Evolutionary conservation across 2,888 invertebrate genomes (phyloP), one percentile per base, ranked within the genome.

Genomic region (Abrostola triplasia): DNA sequence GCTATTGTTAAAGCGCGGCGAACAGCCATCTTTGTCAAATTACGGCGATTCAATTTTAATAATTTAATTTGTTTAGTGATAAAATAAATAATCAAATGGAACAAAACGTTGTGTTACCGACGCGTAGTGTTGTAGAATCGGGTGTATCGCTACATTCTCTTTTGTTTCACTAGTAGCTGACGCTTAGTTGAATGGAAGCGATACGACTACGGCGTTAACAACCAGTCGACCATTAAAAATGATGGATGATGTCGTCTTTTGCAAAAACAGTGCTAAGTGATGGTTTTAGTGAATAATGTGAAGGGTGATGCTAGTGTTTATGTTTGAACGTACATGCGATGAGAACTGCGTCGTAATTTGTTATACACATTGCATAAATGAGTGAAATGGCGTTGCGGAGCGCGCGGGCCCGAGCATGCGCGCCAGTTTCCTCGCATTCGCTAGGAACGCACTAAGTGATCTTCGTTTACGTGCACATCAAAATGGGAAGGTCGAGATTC

Each of bases 401-500:
- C 92, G 94, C 94, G 94, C 94, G 93, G 93, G 90, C 92, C 91
- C 89, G 91, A 91, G 94, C 94, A 94, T 94, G 94, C 94, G 94
- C 94, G 93, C 93, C 91, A 93, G 93, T 94, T 92, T 91, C 90
- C 86, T 90, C 84, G 89, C 91, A 84, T 84, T 90, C 88, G 87
- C 92, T 91, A 85, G 92, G 90, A 93, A 91, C 93, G 91, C 92
- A 94, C 92, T 95, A 90, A 95, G 89, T 92, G 93, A 92, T 89
- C 90, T 93, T 94, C 95, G 95, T 94, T 93, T 92, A 92, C 90
- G 90, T 92, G 92, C 86, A 90, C 84, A 93, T 91, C 95, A 96
- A 95, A 95, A 97, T 97, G 97, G 97, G 96, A 95, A 96, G 96
- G 95, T 96, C 96, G 93, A 97, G 97, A 96, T 97, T 97, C 96